Conservation (phyloP, 2,113 vertebrate species). For the Actenoides lindsayi region DNA sequence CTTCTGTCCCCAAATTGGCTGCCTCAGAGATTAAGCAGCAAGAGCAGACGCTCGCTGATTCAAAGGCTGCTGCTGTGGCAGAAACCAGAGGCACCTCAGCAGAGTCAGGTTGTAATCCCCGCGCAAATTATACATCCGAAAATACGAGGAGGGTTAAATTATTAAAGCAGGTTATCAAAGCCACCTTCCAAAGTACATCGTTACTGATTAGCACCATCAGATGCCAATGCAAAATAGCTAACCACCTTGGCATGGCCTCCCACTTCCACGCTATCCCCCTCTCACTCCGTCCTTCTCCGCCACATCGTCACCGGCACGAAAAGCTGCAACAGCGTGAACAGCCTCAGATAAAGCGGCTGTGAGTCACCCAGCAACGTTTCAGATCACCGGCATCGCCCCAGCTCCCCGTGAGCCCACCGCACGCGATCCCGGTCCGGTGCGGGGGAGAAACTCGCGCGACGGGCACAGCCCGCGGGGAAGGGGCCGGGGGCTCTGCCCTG, state of each 20-base stretch:
- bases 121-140: conserved; percentile 51
- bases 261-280: conserved; percentile 25
- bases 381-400: conserved; percentile 18
- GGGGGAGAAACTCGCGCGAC: background rate
- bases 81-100: conserved; percentile 68
- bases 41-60: conserved; percentile 51
- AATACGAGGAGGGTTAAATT: conserved; percentile 47
- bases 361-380: conserved; percentile 30
- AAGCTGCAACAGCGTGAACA: conserved; percentile 62
- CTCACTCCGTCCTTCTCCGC: conserved; percentile 3
- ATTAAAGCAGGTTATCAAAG: conserved; percentile 43
- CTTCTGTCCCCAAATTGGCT: conserved; percentile 66
- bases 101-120: conserved; percentile 73
- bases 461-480: background rate
- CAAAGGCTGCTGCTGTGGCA: conserved; percentile 69
- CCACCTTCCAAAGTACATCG: conserved; percentile 29
- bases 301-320: conserved; percentile 54
- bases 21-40: conserved; percentile 69
- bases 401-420: background rate
- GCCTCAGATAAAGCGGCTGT: conserved; percentile 23
- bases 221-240: conserved; percentile 7
- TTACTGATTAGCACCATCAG: conserved; percentile 9
- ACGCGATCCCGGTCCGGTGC: background rate
- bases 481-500: background rate
- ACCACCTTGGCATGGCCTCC: background rate